Evolutionary conservation across 2,888 invertebrate species (phyloP).

Genomic region (Gisinianus flammeolus): DNA sequence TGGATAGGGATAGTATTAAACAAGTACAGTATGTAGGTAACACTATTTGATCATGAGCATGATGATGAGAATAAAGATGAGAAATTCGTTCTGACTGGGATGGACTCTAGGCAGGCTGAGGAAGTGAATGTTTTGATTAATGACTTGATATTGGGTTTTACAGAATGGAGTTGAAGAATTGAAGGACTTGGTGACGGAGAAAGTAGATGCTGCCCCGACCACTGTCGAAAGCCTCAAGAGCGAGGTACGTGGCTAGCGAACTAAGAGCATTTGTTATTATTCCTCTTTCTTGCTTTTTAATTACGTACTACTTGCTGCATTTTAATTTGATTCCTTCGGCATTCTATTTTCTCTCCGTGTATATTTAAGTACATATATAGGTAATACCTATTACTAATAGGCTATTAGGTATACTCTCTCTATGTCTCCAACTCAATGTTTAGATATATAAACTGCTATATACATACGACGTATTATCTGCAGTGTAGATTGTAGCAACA

Average conservation of each 20-base stretch:
- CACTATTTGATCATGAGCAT: background rate
- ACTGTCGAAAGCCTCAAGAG: slow-evolving; percentile 28
- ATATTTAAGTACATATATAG: background rate
- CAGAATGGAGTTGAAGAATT: background rate
- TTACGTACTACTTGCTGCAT: slow-evolving; percentile 14
- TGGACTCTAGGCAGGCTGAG: background rate
- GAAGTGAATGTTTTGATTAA: slow-evolving; percentile 16
- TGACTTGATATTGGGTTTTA: slow-evolving; percentile 4
- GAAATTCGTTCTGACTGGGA: background rate
- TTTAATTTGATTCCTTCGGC: slow-evolving; percentile 20
- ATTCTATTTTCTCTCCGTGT: background rate
- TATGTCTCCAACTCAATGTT: too few species aligned
- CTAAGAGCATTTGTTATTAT: background rate
- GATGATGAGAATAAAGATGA: slow-evolving; percentile 1
- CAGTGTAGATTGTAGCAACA: background rate
- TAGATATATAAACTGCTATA: background rate
- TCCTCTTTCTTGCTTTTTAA: slow-evolving; percentile 19
- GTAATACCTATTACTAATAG: too few species aligned
- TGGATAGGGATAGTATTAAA: background rate
- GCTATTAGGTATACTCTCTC: too few species aligned
- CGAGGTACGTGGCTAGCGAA: slow-evolving; percentile 20
- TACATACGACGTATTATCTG: background rate
- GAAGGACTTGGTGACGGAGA: slow-evolving; percentile 14
- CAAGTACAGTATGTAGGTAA: background rate
- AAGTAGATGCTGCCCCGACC: slow-evolving; percentile 32